Base-by-base conservation (phyloP, 1,140 invertebrate species). In the Condylostylus longicornis region DNA sequence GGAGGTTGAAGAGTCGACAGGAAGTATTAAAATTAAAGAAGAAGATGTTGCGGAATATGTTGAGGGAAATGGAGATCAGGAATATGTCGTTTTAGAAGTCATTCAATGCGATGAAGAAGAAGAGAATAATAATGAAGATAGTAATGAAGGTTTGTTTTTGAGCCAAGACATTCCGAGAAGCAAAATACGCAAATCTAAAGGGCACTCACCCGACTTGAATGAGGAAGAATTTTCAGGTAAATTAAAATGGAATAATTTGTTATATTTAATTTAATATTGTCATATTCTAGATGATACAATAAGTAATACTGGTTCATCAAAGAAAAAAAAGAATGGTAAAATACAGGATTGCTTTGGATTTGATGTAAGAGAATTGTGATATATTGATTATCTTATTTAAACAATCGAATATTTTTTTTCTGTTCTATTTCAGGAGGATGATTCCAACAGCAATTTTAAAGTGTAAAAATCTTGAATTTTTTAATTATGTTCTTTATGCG, bases 331-430 rank as follows among this genome's bases (percentile, higher is more conserved):
- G 4, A 52, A 66, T 45, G 42, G 58, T 50, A 44, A 82, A 48
- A 79, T 83, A 65, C 71, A 77, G 47, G 83, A 76, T 25, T 87
- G 82, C 53, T 88, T 88, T 55, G 84, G 83, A 13, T 88, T 88
- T 65, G 82, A 86, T 61, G 82, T 81, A 54, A 69, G 72, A n/a
- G n/a, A n/a, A n/a, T n/a, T n/a, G n/a, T n/a, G n/a, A n/a, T n/a
- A n/a, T n/a, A n/a, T n/a, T n/a, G n/a, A n/a, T n/a, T n/a, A n/a
- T n/a, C n/a, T n/a, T n/a, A n/a, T n/a, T n/a, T n/a, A n/a, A n/a
- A n/a, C n/a, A n/a, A n/a, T n/a, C n/a, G n/a, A n/a, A n/a, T n/a
- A n/a, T n/a, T n/a, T n/a, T n/a, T n/a, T n/a, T n/a, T n/a, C n/a
- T n/a, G n/a, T n/a, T n/a, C n/a, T n/a, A n/a, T n/a, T n/a, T n/a